Evolutionary conservation across 2,797 vertebrate species (phyloP), one percentile per base, ranked within the genome.

Genomic region (Salarias fasciatus): DNA sequence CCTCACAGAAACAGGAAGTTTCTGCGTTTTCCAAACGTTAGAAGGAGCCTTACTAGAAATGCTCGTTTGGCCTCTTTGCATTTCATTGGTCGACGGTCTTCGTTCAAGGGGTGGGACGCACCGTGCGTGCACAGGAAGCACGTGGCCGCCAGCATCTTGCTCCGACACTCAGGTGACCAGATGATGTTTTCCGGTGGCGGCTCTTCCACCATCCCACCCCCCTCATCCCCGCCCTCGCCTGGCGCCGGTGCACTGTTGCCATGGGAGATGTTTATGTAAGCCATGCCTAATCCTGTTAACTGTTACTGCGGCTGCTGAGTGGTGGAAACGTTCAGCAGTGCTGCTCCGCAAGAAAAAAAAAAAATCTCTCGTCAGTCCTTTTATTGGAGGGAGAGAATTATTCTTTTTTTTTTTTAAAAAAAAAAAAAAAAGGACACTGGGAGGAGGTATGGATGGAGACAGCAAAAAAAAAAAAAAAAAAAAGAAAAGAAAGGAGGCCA

Each of bases 211-310:
- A 24, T 18, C 18, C 18, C 2, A 24, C 18, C 18, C 18, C 18
- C 18, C 18, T 2, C 18, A n/a, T n/a, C n/a, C n/a, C n/a, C n/a
- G n/a, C 63, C 37, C 81, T 57, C 6, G 68, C 79, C 65, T 72
- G 52, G 69, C 18, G 47, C 73, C 41, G 51, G 60, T 64, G 75
- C 85, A 42, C 82, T 47, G 89, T 91, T 92, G 90, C 87, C 67
- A 91, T 88, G 87, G 90, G 86, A 91, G 83, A 89, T 67, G 79
- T 90, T 92, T 90, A 89, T 90, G 83, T 90, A 92, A 91, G 86
- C 82, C 82, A 43, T 89, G 83, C 68, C 87, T 90, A 92, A 92
- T 91, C 88, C 86, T 80, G 84, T 91, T 89, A 89, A 86, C 87
- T 72, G 79, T 77, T 84, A 80, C 83, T 82, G 84, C 63, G 41